Evolutionary conservation across 2,888 invertebrate genomes (phyloP), one percentile per base, ranked within the genome.

Genomic region (Ornithoptera priamus): DNA sequence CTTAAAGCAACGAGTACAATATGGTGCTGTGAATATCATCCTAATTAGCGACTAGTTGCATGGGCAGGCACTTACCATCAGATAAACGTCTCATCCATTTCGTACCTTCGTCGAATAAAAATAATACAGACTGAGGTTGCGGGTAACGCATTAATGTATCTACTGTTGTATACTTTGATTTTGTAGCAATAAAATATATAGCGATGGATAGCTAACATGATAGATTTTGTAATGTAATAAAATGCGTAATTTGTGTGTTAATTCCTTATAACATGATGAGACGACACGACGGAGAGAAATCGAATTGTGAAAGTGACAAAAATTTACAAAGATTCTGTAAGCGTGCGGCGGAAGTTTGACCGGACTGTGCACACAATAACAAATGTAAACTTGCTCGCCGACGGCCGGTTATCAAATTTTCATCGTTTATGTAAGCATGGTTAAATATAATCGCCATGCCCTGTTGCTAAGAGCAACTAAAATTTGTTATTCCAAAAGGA

Each of bases 301-400:
- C 86, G 79, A 85, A 63, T 83, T 83, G 86, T 80, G 89, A 89
- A 89, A 88, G 88, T 85, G 84, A 81, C 81, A 79, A 84, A 86
- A 85, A 84, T 81, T 82, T 77, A 82, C 83, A 82, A 83, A 85
- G 62, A 77, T 75, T 72, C 75, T 72, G 64, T 70, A 71, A 74
- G 74, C 75, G 75, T 74, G 74, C 67, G 30, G 64, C 70, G 66
- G 66, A 62, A 66, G 69, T 70, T 58, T 70, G 70, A 67, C 50
- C 63, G 39, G 12, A 39, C 66, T 62, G 57, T 57, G 62, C 46
- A 61, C 58, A 62, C 62, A 68, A 66, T 67, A 66, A 59, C 36
- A 60, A 58, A 65, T 63, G 70, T 70, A 70, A 63, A 70, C 59
- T 56, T 42, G 18, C 22, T 50, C 18, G 22, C 24, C 15, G 24